These are phyloP conservation scores for Clarias macrocephalus DNA, from an alignment of 2,113 vertebrate species.

Conservation along the genomic window DNA sequence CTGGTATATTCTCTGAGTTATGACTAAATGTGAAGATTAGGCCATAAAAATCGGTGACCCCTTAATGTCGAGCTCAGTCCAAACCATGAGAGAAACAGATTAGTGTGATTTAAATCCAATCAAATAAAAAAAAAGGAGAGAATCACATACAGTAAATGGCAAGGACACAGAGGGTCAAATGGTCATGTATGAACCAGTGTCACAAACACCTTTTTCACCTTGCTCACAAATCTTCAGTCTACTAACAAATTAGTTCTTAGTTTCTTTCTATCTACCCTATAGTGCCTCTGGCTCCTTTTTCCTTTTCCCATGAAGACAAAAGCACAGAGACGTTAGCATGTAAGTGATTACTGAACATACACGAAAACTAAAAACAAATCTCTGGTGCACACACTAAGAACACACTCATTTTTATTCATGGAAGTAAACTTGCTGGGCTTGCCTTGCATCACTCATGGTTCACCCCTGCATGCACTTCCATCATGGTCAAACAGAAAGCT, in stretches of 20 bases:
- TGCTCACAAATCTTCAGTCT: neutral
- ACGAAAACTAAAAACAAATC: neutral
- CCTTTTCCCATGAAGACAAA: neutral
- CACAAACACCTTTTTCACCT: neutral
- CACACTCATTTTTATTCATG: slow-evolving; percentile 27
- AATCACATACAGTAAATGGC: slow-evolving; percentile 35
- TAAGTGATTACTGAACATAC: slow-evolving; percentile 18
- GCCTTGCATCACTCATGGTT: neutral
- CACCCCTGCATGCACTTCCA: slow-evolving; percentile 12
- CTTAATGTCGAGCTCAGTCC: slow-evolving; percentile 34
- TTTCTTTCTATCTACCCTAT: neutral
- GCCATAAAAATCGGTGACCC: slow-evolving; percentile 24
- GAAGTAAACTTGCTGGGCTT: slow-evolving; percentile 6
- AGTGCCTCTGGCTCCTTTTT: neutral
- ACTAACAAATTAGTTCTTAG: neutral
- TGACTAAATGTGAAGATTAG: neutral
- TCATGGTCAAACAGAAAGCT: slow-evolving; percentile 39
- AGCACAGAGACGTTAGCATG: slow-evolving; percentile 8
- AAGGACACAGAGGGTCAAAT: neutral
- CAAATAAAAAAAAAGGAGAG: neutral
- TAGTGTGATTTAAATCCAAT: slow-evolving; percentile 10
- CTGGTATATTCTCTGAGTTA: neutral
- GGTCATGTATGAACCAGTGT: neutral
- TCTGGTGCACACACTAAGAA: neutral
- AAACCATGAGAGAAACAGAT: slow-evolving; percentile 23